Conservation (phyloP, 2,888 invertebrate genomes). For the Hypomecis punctinalis region DNA sequence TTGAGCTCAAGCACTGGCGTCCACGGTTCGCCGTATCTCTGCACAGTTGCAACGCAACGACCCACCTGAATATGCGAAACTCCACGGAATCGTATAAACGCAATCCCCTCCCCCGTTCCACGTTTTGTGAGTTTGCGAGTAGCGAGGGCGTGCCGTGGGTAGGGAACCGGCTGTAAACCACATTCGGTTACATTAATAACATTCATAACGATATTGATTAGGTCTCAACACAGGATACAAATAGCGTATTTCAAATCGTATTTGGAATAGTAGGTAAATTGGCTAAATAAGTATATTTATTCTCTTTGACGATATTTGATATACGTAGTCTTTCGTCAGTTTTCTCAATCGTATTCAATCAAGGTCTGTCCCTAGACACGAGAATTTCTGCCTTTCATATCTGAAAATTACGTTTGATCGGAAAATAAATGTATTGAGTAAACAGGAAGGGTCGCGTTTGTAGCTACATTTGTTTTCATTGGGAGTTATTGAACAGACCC, state of each 20-base stretch:
- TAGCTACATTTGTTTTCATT: constrained; percentile 75
- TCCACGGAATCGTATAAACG: constrained; percentile 60
- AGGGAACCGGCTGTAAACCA: constrained; percentile 37
- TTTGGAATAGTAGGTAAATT: not conserved
- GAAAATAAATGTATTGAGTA: constrained; percentile 65
- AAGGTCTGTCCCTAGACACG: constrained; percentile 42
- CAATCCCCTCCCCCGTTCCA: constrained; percentile 45
- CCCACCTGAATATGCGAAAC: constrained; percentile 57
- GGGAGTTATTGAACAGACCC: constrained; percentile 69
- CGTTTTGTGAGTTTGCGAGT: constrained; percentile 35
- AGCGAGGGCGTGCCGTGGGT: constrained; percentile 26
- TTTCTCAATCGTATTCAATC: constrained; percentile 40
- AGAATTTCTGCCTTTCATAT: constrained; percentile 46
- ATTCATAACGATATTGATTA: constrained; percentile 40
- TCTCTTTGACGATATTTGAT: not conserved
- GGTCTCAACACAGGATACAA: not conserved
- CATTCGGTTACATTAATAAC: constrained; percentile 38
- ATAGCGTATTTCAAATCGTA: constrained; percentile 17
- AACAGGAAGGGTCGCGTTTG: constrained; percentile 68
- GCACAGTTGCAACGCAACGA: constrained; percentile 47
- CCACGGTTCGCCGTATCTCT: constrained; percentile 14
- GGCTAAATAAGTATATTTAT: not conserved
- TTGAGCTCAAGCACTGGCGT: constrained; percentile 19
- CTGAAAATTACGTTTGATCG: constrained; percentile 65
- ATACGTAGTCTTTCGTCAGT: constrained; percentile 29